Conservation (phyloP, 1,140 invertebrate species). For the Drosophila arizonae region DNA sequence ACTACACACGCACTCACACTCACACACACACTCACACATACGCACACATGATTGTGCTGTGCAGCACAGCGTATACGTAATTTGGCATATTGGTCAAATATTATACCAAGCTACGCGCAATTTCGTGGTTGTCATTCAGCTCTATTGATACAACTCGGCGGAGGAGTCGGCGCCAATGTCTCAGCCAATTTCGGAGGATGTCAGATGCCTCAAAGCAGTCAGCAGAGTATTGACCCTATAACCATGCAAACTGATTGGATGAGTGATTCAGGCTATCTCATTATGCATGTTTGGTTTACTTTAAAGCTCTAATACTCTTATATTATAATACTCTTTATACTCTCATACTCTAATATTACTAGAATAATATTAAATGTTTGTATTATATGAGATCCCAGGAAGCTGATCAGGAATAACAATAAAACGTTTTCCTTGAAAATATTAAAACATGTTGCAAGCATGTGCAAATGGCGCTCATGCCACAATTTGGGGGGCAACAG, state of each 20-base stretch:
- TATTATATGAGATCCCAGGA: too few species aligned
- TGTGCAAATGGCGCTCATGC: slow-evolving; percentile 24
- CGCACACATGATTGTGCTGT: slow-evolving; percentile 44
- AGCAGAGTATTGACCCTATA: too few species aligned
- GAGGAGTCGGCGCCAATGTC: neutral
- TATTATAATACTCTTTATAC: too few species aligned
- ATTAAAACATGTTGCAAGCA: slow-evolving; percentile 11
- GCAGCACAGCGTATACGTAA: slow-evolving; percentile 67
- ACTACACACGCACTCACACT: neutral
- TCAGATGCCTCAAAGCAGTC: too few species aligned
- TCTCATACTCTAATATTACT: too few species aligned
- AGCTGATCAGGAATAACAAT: too few species aligned
- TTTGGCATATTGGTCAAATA: slow-evolving; percentile 76
- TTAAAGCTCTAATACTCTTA: too few species aligned
- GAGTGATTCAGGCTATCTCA: too few species aligned
- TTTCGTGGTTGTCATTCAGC: slow-evolving; percentile 42
- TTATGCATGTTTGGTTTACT: too few species aligned
- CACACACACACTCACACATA: neutral
- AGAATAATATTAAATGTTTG: too few species aligned
- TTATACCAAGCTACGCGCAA: slow-evolving; percentile 76
- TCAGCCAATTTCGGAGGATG: slow-evolving; percentile 9
- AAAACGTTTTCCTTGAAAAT: too few species aligned
- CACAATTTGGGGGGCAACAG: slow-evolving; percentile 34
- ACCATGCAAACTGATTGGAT: too few species aligned
- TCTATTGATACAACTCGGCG: slow-evolving; percentile 11